Conservation (phyloP, 37 sponge, comb jelly and placozoan species). For the Crambe crambe region DNA sequence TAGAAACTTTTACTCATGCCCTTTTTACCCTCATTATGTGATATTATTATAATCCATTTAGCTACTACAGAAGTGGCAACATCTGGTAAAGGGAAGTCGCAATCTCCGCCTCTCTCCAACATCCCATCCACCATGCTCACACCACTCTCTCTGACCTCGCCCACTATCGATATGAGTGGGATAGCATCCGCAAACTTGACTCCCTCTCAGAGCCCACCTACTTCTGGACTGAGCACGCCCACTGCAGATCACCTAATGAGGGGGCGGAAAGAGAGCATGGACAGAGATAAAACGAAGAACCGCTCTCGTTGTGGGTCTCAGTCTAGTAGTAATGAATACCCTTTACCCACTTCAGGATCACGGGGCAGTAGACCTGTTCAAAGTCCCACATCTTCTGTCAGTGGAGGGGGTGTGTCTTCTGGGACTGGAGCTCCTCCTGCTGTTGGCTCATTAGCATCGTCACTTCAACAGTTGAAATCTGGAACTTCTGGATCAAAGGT, state of each 20-base stretch:
- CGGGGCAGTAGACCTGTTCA: not conserved
- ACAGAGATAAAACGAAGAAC: not conserved
- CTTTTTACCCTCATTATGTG: too few species aligned
- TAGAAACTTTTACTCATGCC: not conserved
- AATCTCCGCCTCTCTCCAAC: not conserved
- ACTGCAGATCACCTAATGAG: conserved; percentile 4
- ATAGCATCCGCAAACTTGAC: not conserved
- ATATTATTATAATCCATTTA: too few species aligned
- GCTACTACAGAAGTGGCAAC: not conserved
- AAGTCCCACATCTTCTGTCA: not conserved
- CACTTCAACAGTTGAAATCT: not conserved
- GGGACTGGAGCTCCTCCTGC: not conserved
- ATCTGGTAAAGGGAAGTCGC: not conserved
- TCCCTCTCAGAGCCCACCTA: conserved; percentile 28
- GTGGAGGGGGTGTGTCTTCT: not conserved
- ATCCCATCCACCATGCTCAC: conserved; percentile 38
- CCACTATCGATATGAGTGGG: conserved; percentile 22
- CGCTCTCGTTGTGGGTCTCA: conserved; percentile 17
- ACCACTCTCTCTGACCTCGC: conserved; percentile 41
- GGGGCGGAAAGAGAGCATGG: not conserved
- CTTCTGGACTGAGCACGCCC: conserved; percentile 21
- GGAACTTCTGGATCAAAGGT: not conserved
- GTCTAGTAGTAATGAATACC: conserved; percentile 18
- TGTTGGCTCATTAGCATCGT: not conserved
- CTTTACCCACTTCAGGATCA: conserved; percentile 6